phyloP scores from a whole-genome alignment of 2,797 vertebrate species.

The Clarias fuscus region DNA sequence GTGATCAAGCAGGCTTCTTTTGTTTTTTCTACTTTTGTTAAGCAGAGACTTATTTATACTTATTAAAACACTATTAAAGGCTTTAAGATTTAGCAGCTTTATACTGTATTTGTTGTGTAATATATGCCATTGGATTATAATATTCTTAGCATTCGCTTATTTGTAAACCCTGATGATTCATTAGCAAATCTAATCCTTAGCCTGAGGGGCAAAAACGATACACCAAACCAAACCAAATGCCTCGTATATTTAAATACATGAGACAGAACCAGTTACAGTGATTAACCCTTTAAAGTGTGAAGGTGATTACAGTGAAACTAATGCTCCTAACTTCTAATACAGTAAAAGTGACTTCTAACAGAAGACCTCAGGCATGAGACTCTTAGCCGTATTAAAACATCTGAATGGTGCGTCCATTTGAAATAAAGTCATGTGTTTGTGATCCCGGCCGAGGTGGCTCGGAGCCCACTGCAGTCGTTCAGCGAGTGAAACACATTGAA shows the following conservation, averaged over 20 bases:
- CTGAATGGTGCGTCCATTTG: too few relatives aligned
- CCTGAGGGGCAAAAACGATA: background rate
- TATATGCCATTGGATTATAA: background rate
- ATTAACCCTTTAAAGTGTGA: background rate
- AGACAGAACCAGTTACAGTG: background rate
- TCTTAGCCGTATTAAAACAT: too few relatives aligned
- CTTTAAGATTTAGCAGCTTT: background rate
- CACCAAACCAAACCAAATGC: background rate
- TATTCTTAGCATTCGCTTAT: background rate
- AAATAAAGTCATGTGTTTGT: too few relatives aligned
- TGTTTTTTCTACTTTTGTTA: background rate
- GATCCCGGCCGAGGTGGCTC: too few relatives aligned
- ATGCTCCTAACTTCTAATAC: background rate
- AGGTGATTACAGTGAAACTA: background rate
- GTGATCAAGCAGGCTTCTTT: background rate
- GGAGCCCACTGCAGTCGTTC: too few relatives aligned
- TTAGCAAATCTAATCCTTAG: conserved; percentile 11
- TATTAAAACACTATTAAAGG: background rate
- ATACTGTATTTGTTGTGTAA: background rate
- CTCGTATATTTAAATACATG: background rate
- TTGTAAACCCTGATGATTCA: background rate
- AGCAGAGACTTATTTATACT: background rate
- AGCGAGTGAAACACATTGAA: too few relatives aligned
- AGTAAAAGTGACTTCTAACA: too few relatives aligned
- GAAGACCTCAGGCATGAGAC: too few relatives aligned